These are phyloP conservation scores for Perccottus glenii DNA, from an alignment of 2,113 vertebrate genomes.

Conservation along the genomic window DNA sequence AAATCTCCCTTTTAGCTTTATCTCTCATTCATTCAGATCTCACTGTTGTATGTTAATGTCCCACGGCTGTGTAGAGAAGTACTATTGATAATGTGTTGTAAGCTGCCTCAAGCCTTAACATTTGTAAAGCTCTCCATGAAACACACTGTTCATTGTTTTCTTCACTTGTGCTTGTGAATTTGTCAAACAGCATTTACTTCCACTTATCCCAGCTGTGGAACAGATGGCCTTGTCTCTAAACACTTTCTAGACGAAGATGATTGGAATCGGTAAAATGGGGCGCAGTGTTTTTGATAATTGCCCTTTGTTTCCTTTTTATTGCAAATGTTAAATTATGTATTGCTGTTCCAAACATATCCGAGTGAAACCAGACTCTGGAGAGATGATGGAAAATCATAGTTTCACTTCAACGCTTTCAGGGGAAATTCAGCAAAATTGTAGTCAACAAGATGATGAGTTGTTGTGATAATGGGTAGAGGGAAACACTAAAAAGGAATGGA, in stretches of 20 bases:
- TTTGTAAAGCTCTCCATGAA: conserved; percentile 7
- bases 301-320: background rate
- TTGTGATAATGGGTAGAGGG: no score
- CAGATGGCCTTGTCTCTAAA: conserved; percentile 26
- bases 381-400: conserved; percentile 11
- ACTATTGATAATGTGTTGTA: conserved; percentile 1
- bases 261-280: conserved; percentile 11
- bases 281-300: conserved; percentile 29
- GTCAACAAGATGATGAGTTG: no score
- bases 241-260: conserved; percentile 18
- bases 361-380: background rate
- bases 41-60: background rate
- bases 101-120: background rate
- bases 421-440: background rate
- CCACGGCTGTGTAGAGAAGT: background rate
- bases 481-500: no score
- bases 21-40: background rate
- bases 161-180: conserved; percentile 25
- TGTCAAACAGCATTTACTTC: conserved; percentile 19
- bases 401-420: background rate
- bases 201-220: background rate
- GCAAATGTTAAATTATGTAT: conserved; percentile 24
- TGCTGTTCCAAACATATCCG: conserved; percentile 13
- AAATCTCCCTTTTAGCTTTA: background rate
- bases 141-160: background rate